Percentiles rank a stretch among this genome's conserved stretches.
phyloP scores from a whole-genome alignment of 2,888 invertebrate species.

The Stramonita haemastoma region DNA sequence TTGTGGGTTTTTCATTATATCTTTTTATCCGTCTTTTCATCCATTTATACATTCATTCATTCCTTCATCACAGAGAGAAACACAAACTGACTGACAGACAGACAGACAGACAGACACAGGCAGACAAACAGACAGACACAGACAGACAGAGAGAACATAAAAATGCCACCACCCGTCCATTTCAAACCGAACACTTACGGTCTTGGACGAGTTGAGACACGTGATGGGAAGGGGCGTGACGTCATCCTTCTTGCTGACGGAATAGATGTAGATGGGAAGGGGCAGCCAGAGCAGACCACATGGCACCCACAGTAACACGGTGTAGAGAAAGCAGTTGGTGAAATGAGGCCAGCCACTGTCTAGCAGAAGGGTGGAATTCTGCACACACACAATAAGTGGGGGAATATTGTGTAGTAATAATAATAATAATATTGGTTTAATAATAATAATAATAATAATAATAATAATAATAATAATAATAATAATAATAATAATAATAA shows the following conservation, averaged over 20 bases:
- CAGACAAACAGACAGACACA: no score
- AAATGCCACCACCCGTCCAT: no score
- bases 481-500: no score
- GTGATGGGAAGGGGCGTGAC: slow-evolving; percentile 36
- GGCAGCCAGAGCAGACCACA: slow-evolving; percentile 44
- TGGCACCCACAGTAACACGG: slow-evolving; percentile 41
- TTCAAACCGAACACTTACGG: slow-evolving; percentile 25
- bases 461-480: no score
- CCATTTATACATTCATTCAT: no score
- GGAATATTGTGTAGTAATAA: no score
- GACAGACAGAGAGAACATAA: no score
- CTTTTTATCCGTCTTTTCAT: no score
- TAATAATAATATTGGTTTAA: no score
- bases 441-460: no score
- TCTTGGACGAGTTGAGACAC: slow-evolving; percentile 45
- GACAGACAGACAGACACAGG: not conserved
- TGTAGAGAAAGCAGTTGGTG: slow-evolving; percentile 46
- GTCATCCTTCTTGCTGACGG: slow-evolving; percentile 16
- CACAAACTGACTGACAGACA: not conserved
- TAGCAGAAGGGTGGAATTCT: slow-evolving; percentile 45
- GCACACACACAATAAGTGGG: not conserved
- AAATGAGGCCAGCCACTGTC: slow-evolving; percentile 42
- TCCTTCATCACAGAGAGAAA: not conserved
- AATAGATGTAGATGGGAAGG: slow-evolving; percentile 39
- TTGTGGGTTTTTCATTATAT: no score